phyloP scores from a whole-genome alignment of 64 coral and sea anemone genomes.

The Montipora foliosa region DNA sequence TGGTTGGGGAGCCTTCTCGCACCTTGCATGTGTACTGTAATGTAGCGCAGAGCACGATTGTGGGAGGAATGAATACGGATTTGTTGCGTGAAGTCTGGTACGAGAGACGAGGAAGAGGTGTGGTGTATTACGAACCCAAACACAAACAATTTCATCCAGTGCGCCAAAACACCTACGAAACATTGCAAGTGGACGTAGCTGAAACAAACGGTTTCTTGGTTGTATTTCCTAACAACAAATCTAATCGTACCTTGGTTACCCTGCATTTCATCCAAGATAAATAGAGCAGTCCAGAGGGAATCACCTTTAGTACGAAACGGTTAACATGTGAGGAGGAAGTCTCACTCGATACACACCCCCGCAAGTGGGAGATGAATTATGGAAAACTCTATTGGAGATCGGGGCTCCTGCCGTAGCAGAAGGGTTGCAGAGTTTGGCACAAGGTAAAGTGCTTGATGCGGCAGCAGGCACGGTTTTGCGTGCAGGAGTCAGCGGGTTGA shows the following conservation, averaged over 20 bases:
- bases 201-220: background rate
- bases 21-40: too few relatives aligned
- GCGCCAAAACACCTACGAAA: background rate
- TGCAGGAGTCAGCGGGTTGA: background rate
- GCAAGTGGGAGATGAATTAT: conserved; percentile 22
- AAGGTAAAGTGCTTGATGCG: too few relatives aligned
- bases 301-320: background rate
- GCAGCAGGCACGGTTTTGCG: too few relatives aligned
- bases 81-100: too few relatives aligned
- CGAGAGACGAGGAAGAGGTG: too few relatives aligned
- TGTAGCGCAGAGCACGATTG: too few relatives aligned
- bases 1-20: too few relatives aligned
- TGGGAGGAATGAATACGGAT: too few relatives aligned
- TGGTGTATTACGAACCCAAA: too few relatives aligned
- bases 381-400: background rate
- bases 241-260: background rate
- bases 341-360: conserved; percentile 31
- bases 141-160: too few relatives aligned
- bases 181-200: background rate
- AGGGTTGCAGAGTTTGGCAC: background rate
- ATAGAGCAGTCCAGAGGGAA: background rate
- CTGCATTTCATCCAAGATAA: conserved; percentile 40
- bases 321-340: conserved; percentile 22
- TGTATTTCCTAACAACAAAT: background rate
- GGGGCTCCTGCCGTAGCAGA: background rate